These are phyloP conservation scores for Tringa solitaria DNA, from an alignment of 2,113 vertebrate species.

Conservation along the genomic window DNA sequence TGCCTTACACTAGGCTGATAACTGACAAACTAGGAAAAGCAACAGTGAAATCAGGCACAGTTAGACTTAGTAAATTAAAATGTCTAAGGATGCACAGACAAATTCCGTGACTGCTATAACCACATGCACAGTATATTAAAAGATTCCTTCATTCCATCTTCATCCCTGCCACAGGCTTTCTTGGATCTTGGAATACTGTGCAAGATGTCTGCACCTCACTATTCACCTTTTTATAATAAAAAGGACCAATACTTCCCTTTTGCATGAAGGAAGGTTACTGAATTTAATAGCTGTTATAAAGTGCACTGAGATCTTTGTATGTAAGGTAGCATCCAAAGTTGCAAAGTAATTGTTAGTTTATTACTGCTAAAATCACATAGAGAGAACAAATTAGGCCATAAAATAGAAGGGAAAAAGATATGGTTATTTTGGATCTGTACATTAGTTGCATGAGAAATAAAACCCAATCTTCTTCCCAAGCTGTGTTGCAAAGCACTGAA, in stretches of 20 bases:
- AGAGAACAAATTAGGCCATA: not conserved
- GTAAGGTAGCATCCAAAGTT: not conserved
- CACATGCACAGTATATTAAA: accelerated
- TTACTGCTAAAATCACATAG: not conserved
- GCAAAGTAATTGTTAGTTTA: not conserved
- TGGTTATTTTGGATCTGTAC: not conserved
- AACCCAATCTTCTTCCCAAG: not conserved
- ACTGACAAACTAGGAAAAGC: not conserved
- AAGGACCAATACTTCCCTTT: not conserved
- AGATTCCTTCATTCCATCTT: not conserved
- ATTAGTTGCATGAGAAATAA: not conserved
- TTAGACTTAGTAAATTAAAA: not conserved
- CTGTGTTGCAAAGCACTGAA: not conserved
- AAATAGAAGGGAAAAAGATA: not conserved
- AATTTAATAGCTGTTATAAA: not conserved
- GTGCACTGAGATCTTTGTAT: not conserved
- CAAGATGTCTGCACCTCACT: not conserved
- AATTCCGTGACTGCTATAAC: not conserved
- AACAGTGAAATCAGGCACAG: not conserved
- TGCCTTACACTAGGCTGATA: not conserved
- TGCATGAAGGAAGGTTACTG: not conserved
- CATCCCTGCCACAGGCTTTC: not conserved
- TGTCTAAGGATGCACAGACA: not conserved
- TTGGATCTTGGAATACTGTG: not conserved
- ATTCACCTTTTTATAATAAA: not conserved